Base-by-base conservation (phyloP, 2,113 vertebrate genomes). In the Caracal caracal region DNA sequence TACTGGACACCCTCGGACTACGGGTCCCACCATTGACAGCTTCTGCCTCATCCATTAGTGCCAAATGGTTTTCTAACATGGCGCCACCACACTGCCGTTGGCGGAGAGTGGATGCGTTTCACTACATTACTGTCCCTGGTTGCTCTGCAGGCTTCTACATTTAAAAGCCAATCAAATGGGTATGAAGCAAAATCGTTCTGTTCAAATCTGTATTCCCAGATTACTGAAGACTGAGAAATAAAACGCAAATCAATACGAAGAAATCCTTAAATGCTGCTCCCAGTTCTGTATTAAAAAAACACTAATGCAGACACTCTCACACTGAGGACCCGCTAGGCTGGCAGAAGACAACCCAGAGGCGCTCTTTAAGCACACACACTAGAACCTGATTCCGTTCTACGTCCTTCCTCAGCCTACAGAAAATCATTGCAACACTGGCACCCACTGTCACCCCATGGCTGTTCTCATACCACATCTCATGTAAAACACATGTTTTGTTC, bases 61-160 rank as follows among this genome's bases (percentile, higher is more conserved):
- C 37, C 66, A 9, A 12, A 40, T 1, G 7, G 10, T 5, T 33
- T 35, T 37, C 85, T 17, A 2, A 6, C 26, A 2, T 0, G 68
- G 35, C 8, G 6, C 49, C 17, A 3, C 7, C 24, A 3, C 0
- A 17, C 11, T 17, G 49, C 82, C n/a, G 0, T 9, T 17, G 3
- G 13, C 17, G 1, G 35, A 12, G 13, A 1, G 68, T 6, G 85
- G 26, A 10, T 0, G 1, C 0, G 4, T 17, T 0, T 0, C 6
- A 3, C 68, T 68, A 15, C 85, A 6, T 5, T 2, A 26, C 15
- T n/a, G 20, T 6, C 37, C 37, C 68, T 4, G 37, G 1, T 4
- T 0, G 8, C 63, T 56, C 63, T n/a, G 24, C 20, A 56, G 63
- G 24, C 63, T 9, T 43, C 3, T 2, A 26, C 35, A 19, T 19